Conservation (phyloP, 2,113 vertebrate species). For the Chaetura pelagica region DNA sequence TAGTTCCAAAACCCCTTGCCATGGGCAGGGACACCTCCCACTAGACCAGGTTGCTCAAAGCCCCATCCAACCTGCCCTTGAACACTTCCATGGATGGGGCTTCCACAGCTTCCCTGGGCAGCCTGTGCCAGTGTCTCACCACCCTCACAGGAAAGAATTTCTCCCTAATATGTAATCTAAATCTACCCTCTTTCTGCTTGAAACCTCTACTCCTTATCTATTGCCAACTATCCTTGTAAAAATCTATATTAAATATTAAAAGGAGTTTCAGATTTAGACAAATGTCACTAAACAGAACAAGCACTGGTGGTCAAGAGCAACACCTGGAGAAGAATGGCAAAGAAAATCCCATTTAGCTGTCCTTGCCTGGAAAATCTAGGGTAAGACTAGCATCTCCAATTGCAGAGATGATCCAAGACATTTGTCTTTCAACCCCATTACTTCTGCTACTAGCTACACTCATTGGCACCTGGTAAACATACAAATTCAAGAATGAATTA, state of each 20-base stretch:
- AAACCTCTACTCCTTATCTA: too few species aligned
- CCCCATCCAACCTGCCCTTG: too few species aligned
- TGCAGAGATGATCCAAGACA: neutral
- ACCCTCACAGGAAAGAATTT: too few species aligned
- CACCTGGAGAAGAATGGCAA: neutral
- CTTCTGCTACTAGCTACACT: neutral
- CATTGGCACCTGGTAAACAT: neutral
- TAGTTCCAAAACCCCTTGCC: too few species aligned
- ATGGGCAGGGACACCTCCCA: too few species aligned
- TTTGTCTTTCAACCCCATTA: neutral
- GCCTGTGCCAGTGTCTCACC: too few species aligned
- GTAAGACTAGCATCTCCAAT: neutral
- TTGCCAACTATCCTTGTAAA: too few species aligned
- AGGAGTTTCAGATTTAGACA: neutral
- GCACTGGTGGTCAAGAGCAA: neutral
- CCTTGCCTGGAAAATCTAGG: neutral
- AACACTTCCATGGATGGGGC: too few species aligned
- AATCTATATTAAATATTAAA: neutral
- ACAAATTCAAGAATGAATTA: conserved; percentile 29
- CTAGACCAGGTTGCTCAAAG: too few species aligned
- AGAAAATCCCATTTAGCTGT: neutral
- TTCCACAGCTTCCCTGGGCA: too few species aligned
- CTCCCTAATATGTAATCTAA: too few species aligned
- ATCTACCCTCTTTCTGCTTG: too few species aligned
- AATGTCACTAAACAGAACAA: neutral